These are phyloP conservation scores for Oryzias sinensis DNA, from an alignment of 2,797 vertebrate genomes.

Conservation along the genomic window DNA sequence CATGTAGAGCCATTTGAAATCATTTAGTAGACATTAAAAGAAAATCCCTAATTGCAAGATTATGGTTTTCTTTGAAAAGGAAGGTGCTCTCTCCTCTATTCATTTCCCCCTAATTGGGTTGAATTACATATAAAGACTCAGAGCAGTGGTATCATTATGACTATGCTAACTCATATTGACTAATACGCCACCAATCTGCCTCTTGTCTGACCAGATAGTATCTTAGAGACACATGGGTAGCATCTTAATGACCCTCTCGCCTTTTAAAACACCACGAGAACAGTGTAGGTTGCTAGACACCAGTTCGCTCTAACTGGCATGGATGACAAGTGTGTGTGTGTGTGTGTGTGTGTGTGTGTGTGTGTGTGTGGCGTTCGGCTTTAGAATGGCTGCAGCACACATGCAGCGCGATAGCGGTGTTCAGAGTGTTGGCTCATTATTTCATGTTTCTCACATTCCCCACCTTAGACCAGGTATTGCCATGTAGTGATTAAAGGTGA, in stretches of 20 bases:
- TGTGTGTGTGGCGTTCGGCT: conserved; percentile 26
- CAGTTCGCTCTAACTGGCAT: conserved; percentile 44
- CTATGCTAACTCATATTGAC: conserved; percentile 62
- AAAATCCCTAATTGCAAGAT: conserved; percentile 8
- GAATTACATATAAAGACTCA: conserved; percentile 27
- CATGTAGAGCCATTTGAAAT: conserved; percentile 3
- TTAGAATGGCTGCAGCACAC: conserved; percentile 48
- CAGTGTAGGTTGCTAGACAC: conserved; percentile 39
- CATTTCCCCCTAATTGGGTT: conserved; percentile 34
- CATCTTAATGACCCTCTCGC: conserved; percentile 57
- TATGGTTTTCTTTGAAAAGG: conserved; percentile 18
- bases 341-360: too few relatives aligned
- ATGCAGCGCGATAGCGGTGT: conserved; percentile 43
- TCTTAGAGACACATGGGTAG: conserved; percentile 53
- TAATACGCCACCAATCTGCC: conserved; percentile 44
- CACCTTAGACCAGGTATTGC: conserved; percentile 64
- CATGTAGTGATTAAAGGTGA: conserved; percentile 72
- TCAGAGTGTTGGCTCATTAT: conserved; percentile 56
- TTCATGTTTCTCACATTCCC: conserved; percentile 44
- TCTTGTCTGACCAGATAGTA: conserved; percentile 53
- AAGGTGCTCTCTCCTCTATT: conserved; percentile 14
- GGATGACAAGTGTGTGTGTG: conserved; percentile 59
- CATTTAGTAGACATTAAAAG: conserved; percentile 14
- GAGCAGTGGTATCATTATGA: conserved; percentile 26
- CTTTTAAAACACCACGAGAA: conserved; percentile 38